A percentile compares a stretch with the other conserved stretches of the same genome.
These are phyloP conservation scores for Brachypodius melanocephalos DNA, from an alignment of 2,113 vertebrate species.

Conservation along the genomic window DNA sequence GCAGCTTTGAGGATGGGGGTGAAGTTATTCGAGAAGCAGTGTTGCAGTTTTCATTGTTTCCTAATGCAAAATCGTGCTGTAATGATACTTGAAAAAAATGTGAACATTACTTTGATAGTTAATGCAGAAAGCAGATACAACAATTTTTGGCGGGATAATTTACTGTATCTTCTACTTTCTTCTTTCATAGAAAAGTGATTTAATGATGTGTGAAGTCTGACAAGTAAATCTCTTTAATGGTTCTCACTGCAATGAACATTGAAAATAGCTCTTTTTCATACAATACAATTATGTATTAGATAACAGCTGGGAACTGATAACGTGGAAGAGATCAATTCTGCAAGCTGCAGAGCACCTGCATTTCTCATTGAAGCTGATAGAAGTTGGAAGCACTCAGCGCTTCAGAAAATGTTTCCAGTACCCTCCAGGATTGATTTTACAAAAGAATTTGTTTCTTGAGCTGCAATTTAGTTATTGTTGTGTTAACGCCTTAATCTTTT, in stretches of 20 bases:
- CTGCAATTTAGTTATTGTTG: constrained; percentile 30
- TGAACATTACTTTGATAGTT: background rate
- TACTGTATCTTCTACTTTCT: background rate
- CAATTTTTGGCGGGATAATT: background rate
- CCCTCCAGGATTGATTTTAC: background rate
- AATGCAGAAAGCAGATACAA: constrained; percentile 2
- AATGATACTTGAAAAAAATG: background rate
- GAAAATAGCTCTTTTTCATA: constrained; percentile 46
- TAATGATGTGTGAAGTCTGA: constrained; percentile 23
- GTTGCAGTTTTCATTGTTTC: constrained; percentile 9
- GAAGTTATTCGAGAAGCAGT: background rate
- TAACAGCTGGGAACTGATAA: constrained; percentile 11
- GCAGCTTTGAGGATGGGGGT: background rate
- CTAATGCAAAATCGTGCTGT: background rate
- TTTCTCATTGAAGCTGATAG: background rate
- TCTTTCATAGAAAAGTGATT: background rate
- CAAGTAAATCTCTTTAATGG: constrained; percentile 57
- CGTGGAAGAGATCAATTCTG: constrained; percentile 20
- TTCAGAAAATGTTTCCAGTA: background rate
- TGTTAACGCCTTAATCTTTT: constrained; percentile 5
- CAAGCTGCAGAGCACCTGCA: background rate
- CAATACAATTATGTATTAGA: background rate
- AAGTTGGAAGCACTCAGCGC: background rate
- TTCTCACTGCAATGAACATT: constrained; percentile 24
- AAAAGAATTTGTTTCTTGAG: constrained; percentile 3